Base-by-base conservation (phyloP, 2,888 invertebrate species). In the Pecten maximus region DNA sequence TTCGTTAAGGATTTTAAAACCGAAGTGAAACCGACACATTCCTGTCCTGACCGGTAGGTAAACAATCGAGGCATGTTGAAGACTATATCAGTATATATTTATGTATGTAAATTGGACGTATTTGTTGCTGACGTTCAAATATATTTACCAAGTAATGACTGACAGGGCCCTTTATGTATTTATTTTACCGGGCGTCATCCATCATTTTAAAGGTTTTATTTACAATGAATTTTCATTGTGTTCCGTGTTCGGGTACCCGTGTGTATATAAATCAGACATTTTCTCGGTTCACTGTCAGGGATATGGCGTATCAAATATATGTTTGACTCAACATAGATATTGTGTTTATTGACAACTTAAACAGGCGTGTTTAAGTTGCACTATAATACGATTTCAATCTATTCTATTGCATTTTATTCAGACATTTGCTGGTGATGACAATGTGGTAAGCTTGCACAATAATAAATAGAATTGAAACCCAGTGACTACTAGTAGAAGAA, bases 1-100 rank as follows among this genome's bases (percentile, higher is more conserved):
- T 74, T 74, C 74, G 12, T 54, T 12, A 74, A 74, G 23, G 74
- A 23, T 23, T 74, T 74, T 74, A 35, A 74, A 74, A 3, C 74
- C 35, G 74, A 74, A 74, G 74, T 74, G 74, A 74, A 74, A 74
- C 35, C 74, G 35, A 35, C 74, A 74, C 74, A 74, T 74, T 74
- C 35, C 74, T 74, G 74, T 10, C 28, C 28, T 28, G 35, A 12
- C 10, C 74, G 74, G 74, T 74, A 74, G 74, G 74, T 74, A 74
- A 74, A 35, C 28, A 74, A 35, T 12, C 6, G 74, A n/a, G n/a
- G n/a, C n/a, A 8, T 10, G 35, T 35, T 54, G 54, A 54, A 12
- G 4, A 54, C n/a, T 19, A n/a, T n/a, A 54, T 19, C 54, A 19
- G 54, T 54, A 23, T 54, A n/a, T 44, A 74, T 74, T 74, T 74